Base-by-base conservation (phyloP, 23 tunicate genomes). In the Oikopleura dioica region DNA sequence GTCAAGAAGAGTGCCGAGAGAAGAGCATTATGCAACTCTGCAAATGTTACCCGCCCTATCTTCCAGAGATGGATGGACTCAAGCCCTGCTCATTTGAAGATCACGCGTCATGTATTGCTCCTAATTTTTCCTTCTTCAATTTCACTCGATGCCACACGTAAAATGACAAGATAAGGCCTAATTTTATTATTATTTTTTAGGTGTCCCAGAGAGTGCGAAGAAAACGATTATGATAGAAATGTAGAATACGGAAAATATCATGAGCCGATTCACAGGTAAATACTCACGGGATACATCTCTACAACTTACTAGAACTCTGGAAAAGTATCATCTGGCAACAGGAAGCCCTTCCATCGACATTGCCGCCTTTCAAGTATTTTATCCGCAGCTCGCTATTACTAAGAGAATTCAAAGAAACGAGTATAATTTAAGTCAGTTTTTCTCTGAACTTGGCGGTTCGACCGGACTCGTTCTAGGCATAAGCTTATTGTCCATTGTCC, bases 191-290 rank as follows among this genome's bases (percentile, higher is more conserved):
- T n/a, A n/a, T n/a, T n/a, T n/a, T n/a, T n/a, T n/a, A n/a, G n/a
- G 4, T 63, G 72, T 28, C 72, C 72, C 33, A 24, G 32, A 2
- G 72, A 63, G 26, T 63, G 72, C 26, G 33, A 21, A 28, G 26
- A 63, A 63, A 23, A 63, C 33, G 29, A 23, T 28, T 63, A 12
- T 63, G 72, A 12, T 63, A 23, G 72, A 63, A 63, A 63, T 63
- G 72, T 63, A 2, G 72, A 63, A 63, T 63, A 63, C 33, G 72
- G 72, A 63, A 63, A 63, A 31, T 63, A 63, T 28, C 72, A 63
- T 31, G 72, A 63, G 72, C 72, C 72, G 4, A 63, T 63, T 63
- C 26, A 63, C 33, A 24, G n/a, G n/a, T n/a, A n/a, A n/a, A n/a
- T n/a, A n/a, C n/a, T n/a, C n/a, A n/a, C n/a, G n/a, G n/a, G n/a